Percentiles rank a stretch among this genome's conserved stretches.
Evolutionary conservation across 2,113 vertebrate species (phyloP).

Genomic region (Panurus biarmicus): DNA sequence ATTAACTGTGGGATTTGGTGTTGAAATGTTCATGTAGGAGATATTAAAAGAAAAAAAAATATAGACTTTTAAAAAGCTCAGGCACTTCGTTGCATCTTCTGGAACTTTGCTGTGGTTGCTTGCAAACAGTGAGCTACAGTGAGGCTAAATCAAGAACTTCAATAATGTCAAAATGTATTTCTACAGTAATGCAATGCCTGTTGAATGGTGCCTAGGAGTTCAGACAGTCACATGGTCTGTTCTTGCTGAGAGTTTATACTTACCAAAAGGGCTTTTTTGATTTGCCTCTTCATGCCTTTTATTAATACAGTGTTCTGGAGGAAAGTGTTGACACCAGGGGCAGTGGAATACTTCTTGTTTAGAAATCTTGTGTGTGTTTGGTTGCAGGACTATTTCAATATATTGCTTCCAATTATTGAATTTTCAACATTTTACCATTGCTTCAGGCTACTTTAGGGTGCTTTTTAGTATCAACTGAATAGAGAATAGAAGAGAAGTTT

Average conservation of each 20-base stretch:
- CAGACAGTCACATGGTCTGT: not conserved
- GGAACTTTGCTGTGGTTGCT: not conserved
- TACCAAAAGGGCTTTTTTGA: not conserved
- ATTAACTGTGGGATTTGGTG: not conserved
- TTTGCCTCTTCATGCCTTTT: not conserved
- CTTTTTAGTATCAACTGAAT: not conserved
- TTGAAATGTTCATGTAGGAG: not conserved
- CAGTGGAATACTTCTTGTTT: not conserved
- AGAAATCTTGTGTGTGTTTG: not conserved
- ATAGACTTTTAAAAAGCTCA: not conserved
- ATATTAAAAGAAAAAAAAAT: not conserved
- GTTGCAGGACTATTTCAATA: not conserved
- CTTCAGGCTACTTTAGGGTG: not conserved
- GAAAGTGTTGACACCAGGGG: not conserved
- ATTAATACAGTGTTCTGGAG: not conserved
- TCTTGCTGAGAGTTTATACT: not conserved
- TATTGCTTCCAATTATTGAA: not conserved
- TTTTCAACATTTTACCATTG: not conserved
- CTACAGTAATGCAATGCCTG: fast-evolving
- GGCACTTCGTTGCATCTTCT: not conserved
- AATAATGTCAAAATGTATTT: not conserved
- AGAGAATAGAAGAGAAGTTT: not conserved
- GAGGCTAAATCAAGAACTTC: not conserved
- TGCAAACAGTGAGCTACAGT: not conserved
- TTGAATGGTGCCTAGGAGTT: not conserved